These are phyloP conservation scores for Taxidea taxus DNA, from an alignment of 2,113 vertebrate species.

Conservation along the genomic window DNA sequence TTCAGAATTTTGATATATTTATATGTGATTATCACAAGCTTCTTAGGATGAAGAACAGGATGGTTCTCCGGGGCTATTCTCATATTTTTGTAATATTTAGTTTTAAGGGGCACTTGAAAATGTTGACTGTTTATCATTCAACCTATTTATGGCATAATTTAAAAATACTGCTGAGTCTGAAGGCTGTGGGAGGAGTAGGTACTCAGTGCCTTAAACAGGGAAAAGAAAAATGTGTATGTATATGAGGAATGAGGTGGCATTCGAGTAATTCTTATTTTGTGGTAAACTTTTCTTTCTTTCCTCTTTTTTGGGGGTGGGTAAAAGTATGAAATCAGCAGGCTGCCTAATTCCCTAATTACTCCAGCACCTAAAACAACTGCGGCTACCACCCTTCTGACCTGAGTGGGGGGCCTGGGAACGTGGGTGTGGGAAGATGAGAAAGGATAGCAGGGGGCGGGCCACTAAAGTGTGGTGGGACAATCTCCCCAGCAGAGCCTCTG, in stretches of 20 bases:
- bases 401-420: background rate
- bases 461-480: too few relatives aligned
- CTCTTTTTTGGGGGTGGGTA: background rate
- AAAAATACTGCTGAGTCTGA: background rate
- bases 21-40: background rate
- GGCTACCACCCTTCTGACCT: background rate
- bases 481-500: accelerated
- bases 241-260: accelerated
- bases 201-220: background rate
- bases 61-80: conserved; percentile 16
- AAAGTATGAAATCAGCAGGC: conserved; percentile 6
- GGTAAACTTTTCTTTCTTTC: background rate
- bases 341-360: background rate
- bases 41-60: conserved; percentile 29
- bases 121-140: conserved; percentile 30
- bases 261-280: background rate
- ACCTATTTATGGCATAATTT: background rate
- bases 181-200: background rate
- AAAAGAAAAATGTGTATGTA: background rate
- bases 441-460: accelerated
- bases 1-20: conserved; percentile 21
- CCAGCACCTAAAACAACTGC: background rate
- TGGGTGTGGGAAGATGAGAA: background rate
- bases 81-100: background rate
- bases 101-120: conserved; percentile 45